Evolutionary conservation across 2,888 invertebrate species (phyloP), one percentile per base, ranked within the genome.

Genomic region (Acronicta leporina): DNA sequence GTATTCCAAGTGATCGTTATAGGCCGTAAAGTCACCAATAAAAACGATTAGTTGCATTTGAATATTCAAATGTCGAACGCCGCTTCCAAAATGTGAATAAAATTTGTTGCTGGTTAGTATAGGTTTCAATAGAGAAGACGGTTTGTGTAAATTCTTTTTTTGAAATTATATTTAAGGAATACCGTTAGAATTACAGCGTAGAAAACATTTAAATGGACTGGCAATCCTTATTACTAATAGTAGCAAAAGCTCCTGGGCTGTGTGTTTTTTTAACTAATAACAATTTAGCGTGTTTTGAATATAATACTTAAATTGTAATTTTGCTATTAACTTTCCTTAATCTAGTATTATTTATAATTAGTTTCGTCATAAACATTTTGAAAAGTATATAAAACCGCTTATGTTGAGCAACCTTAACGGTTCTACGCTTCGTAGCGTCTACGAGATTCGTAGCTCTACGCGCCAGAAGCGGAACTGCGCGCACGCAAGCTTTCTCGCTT

Each of bases 11-110:
- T 87, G 87, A 86, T 91, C 89, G 92, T 92, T 91, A 92, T 84
- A 86, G 90, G 88, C 88, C 86, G 90, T 92, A 91, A 93, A 92
- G 85, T 88, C 86, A 88, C 87, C 90, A 90, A 92, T 92, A 92
- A 92, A 92, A 92, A 84, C 90, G 90, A 92, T 92, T 92, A 92
- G 89, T 86, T 54, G 81, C 81, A 84, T 90, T 90, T 89, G 86
- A 90, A 91, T 92, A 92, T 92, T 91, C 86, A 90, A 92, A 91
- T 89, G 83, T 85, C 85, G 87, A 88, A 88, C 57, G 71, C 77
- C 74, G 83, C 84, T 85, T 85, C 87, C 85, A 83, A 85, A 85
- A 82, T 86, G 75, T 84, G 85, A 87, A 88, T 87, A 83, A 82
- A 84, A 81, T 85, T 77, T 79, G 77, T 77, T 77, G 50, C 57